These are phyloP conservation scores for Eristalis arbustorum DNA, from an alignment of 2,888 invertebrate genomes.

Conservation along the genomic window DNA sequence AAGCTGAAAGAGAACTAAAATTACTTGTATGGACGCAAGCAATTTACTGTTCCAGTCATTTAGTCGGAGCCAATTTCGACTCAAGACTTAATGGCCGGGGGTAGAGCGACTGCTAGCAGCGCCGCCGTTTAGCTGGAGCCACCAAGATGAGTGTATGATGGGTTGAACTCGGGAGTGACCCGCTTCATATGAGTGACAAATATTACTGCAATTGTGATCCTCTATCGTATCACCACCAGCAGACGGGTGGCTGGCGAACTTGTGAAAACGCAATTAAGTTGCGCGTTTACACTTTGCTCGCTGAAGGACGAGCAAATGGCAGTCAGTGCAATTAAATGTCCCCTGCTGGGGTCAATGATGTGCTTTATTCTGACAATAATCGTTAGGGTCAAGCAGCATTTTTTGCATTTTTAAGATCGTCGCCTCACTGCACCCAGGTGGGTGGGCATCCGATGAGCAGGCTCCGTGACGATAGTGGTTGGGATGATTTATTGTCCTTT, in stretches of 20 bases:
- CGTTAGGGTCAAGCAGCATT: slow-evolving; percentile 34
- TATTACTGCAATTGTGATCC: slow-evolving; percentile 53
- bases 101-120: not conserved
- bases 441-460: not conserved
- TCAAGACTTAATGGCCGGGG: slow-evolving; percentile 63
- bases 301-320: slow-evolving; percentile 16
- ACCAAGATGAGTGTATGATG: not conserved
- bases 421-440: not conserved
- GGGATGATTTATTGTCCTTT: too few species aligned
- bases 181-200: slow-evolving; percentile 3
- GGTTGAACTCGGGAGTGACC: slow-evolving; percentile 14
- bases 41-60: slow-evolving; percentile 69
- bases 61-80: slow-evolving; percentile 66
- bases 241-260: slow-evolving; percentile 27
- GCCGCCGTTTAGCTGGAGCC: not conserved
- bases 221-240: slow-evolving; percentile 3
- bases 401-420: slow-evolving; percentile 11
- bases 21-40: slow-evolving; percentile 68
- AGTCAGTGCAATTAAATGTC: slow-evolving; percentile 26
- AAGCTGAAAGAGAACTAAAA: slow-evolving; percentile 55
- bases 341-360: slow-evolving; percentile 20
- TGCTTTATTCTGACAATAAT: slow-evolving; percentile 50
- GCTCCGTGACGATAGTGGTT: too few species aligned
- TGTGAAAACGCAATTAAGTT: slow-evolving; percentile 58
- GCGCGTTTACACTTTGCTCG: slow-evolving; percentile 39